Base-by-base conservation (phyloP, 2,797 vertebrate genomes). In the Danio kyathit region DNA sequence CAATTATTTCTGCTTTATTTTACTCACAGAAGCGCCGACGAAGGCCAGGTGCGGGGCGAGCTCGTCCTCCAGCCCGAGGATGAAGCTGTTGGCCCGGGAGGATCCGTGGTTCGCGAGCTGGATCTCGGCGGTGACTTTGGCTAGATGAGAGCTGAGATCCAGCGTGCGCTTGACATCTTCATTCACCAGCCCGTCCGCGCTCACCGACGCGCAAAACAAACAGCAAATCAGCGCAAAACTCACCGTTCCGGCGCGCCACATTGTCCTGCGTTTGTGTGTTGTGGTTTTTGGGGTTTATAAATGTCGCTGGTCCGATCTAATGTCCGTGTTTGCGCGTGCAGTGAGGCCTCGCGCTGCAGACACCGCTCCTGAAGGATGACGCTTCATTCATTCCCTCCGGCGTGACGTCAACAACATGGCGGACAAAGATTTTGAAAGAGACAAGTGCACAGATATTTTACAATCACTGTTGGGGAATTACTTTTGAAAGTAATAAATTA, bases 121-220 rank as follows among this genome's bases (percentile, higher is more conserved):
- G 43, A 99, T 91, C 83, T 98, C 97, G 8, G 94, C 88, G 40
- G 96, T 96, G 81, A 97, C 94, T 86, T 98, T 99, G 51, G 97
- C 98, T 78, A 99, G 89, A 88, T 99, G 98, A 11, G 96, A 95
- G 90, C 96, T 92, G 78, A 99, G 90, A 79, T 99, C 97, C 88
- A 99, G 92, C 0, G 95, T 95, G 83, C 97, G 95, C 89, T 95
- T 96, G 85, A 96, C 97, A 1, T 99, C 98, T 65, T 98, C 97
- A 82, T 97, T 97, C 51, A 97, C 87, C 84, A 96, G 87, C 19
- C 88, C 92, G 67, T 91, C 87, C 48, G 96, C 91, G 1, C 87
- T 0, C 12, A 76, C 73, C 9, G 70, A 77, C 12, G 21, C 85
- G 49, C 43, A 90, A 73, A 66, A 43, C 91, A 70, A 69, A 95